Percentiles rank a stretch among this genome's conserved stretches.
Evolutionary conservation across 1,140 invertebrate species (phyloP).

Genomic region (Pseudomyrmex cubaensis): DNA sequence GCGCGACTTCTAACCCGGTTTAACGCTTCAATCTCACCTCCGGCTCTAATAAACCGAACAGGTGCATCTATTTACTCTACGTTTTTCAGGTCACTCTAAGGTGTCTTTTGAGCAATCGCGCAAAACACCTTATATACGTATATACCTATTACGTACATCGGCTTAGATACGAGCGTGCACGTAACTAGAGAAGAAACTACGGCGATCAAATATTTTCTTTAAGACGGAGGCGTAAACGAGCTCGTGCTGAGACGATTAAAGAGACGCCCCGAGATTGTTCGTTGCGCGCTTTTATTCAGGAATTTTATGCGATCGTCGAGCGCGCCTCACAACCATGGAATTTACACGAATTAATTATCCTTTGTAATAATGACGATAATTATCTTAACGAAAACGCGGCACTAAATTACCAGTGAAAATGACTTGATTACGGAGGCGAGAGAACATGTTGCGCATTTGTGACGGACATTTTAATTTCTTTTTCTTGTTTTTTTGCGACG

Average conservation of each 20-base stretch:
- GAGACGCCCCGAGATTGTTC: slow-evolving; percentile 55
- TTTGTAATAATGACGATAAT: not conserved
- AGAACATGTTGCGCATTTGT: not conserved
- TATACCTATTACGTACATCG: slow-evolving; percentile 45
- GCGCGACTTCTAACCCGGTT: not conserved
- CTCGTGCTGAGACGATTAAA: slow-evolving; percentile 44
- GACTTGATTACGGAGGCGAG: not conserved
- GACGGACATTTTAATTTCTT: not conserved
- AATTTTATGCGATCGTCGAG: not conserved
- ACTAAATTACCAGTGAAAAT: not conserved
- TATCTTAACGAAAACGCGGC: not conserved
- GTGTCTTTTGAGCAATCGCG: slow-evolving; percentile 69
- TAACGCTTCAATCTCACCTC: slow-evolving; percentile 20
- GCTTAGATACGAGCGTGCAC: slow-evolving; percentile 16
- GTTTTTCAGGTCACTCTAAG: slow-evolving; percentile 48
- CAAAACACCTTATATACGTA: slow-evolving; percentile 45
- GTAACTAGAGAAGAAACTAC: not conserved
- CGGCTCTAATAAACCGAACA: slow-evolving; percentile 63
- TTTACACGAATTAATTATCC: slow-evolving; percentile 28
- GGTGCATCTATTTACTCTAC: slow-evolving; percentile 55
- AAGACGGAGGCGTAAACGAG: slow-evolving; percentile 25
- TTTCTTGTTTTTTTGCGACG: not conserved
- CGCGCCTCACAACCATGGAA: not conserved
- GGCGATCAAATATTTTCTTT: slow-evolving; percentile 68
- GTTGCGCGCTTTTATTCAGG: slow-evolving; percentile 12